Evolutionary conservation across 2,113 vertebrate species (phyloP).

Genomic region (Condylura cristata): DNA sequence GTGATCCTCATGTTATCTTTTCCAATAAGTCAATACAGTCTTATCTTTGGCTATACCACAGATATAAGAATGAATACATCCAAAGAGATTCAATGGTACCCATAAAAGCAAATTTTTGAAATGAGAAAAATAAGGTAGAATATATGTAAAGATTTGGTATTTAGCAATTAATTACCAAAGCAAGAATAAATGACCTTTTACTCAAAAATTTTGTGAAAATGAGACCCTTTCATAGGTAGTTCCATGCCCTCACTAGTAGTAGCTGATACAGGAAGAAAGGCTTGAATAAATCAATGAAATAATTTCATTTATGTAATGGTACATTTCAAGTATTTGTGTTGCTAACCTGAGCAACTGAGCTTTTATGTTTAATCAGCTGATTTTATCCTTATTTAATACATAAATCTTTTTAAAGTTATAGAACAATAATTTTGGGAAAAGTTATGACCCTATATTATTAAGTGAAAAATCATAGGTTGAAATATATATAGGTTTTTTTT

Average conservation of each 20-base stretch:
- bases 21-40: not conserved
- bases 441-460: too few species aligned
- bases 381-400: slow-evolving; percentile 7
- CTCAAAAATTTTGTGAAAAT: not conserved
- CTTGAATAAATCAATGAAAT: not conserved
- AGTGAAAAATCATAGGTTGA: too few species aligned
- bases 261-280: not conserved
- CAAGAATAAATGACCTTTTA: not conserved
- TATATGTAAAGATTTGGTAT: slow-evolving; percentile 10
- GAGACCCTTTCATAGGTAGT: not conserved
- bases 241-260: not conserved
- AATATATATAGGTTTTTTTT: not conserved
- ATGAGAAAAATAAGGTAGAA: not conserved
- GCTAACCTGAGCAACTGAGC: not conserved
- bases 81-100: not conserved
- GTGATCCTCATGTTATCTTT: not conserved
- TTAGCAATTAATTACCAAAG: not conserved
- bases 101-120: not conserved
- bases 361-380: not conserved
- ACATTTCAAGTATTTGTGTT: slow-evolving; percentile 17
- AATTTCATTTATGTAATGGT: not conserved
- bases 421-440: too few species aligned
- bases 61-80: slow-evolving; percentile 15
- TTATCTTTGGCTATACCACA: not conserved
- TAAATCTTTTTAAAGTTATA: not conserved